These are phyloP conservation scores for Zaprionus inermis DNA, from an alignment of 1,140 invertebrate species.

Conservation along the genomic window DNA sequence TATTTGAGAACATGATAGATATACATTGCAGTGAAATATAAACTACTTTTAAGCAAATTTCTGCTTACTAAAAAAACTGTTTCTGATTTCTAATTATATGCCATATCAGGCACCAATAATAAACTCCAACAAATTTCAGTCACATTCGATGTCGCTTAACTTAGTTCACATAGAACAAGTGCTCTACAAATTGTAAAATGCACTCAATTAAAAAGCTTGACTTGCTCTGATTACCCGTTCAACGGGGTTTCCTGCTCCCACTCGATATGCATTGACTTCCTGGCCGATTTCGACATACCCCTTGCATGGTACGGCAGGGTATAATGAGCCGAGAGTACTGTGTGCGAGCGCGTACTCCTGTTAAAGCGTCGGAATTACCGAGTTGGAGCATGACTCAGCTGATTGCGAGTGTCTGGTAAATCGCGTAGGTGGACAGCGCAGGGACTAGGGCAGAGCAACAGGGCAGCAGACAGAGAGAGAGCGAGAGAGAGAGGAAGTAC, in stretches of 20 bases:
- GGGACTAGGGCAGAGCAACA: conserved; percentile 5
- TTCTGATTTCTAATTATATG: background rate
- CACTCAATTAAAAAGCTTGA: background rate
- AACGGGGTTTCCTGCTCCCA: background rate
- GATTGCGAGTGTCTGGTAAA: conserved; percentile 25
- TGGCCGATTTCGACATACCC: background rate
- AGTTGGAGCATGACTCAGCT: conserved; percentile 40
- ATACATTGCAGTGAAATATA: background rate
- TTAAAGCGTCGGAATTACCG: conserved; percentile 18
- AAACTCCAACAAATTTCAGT: background rate
- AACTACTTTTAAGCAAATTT: background rate
- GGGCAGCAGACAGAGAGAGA: background rate
- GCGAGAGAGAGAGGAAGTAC: background rate
- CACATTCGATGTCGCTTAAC: background rate
- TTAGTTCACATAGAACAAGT: background rate
- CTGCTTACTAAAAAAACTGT: background rate
- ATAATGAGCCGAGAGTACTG: conserved; percentile 12
- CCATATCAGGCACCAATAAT: background rate
- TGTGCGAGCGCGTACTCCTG: background rate
- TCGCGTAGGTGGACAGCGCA: conserved; percentile 28
- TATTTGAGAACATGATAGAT: too few species aligned
- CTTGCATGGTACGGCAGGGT: background rate
- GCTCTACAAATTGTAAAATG: background rate
- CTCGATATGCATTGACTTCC: background rate
- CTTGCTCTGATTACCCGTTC: background rate